These are phyloP conservation scores for Cephonodes hylas DNA, from an alignment of 2,888 invertebrate genomes.

Conservation along the genomic window DNA sequence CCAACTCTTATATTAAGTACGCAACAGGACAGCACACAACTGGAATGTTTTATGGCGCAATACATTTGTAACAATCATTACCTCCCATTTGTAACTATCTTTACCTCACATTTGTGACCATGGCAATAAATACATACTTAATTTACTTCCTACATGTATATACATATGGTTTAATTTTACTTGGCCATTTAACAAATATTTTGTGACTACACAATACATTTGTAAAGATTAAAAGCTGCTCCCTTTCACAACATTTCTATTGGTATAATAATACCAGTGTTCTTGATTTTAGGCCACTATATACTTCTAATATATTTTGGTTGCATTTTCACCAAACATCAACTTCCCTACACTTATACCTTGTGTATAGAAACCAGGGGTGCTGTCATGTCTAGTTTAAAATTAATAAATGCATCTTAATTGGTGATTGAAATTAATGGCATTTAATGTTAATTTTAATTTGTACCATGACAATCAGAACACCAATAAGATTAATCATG, in stretches of 20 bases:
- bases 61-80: constrained; percentile 27
- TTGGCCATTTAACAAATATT: constrained; percentile 14
- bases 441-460: constrained; percentile 13
- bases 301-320: no score
- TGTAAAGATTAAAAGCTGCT: neutral
- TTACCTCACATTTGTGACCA: constrained; percentile 41
- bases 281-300: no score
- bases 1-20: constrained; percentile 65
- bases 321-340: no score
- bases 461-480: constrained; percentile 17
- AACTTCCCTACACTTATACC: neutral
- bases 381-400: constrained; percentile 61
- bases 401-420: constrained; percentile 67
- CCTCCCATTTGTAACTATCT: constrained; percentile 40
- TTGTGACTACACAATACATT: constrained; percentile 15
- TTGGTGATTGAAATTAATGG: constrained; percentile 9
- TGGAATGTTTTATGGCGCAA: constrained; percentile 67
- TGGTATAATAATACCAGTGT: neutral
- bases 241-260: no score
- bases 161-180: constrained; percentile 17
- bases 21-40: constrained; percentile 72
- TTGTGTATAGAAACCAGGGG: constrained; percentile 37
- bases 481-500: neutral
- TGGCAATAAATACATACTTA: constrained; percentile 27
- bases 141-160: constrained; percentile 15